Percentiles rank a stretch among this genome's conserved stretches.
Conservation (phyloP, 2,888 invertebrate genomes). For the Selenia dentaria region DNA sequence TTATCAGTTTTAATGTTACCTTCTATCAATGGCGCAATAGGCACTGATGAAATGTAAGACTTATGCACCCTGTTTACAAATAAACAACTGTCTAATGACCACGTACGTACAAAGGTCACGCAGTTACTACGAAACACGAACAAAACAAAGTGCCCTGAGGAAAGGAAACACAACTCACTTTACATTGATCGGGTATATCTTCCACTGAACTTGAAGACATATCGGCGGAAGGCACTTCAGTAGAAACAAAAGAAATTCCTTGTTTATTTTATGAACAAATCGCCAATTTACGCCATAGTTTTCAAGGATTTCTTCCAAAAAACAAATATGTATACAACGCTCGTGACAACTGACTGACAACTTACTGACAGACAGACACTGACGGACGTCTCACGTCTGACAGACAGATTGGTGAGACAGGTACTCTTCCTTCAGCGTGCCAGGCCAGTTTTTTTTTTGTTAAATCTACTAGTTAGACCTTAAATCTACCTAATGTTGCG, state of each 20-base stretch:
- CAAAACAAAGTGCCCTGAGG: constrained; percentile 33
- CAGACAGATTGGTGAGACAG: too few relatives aligned
- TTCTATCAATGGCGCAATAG: constrained; percentile 23
- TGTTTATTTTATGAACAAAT: constrained; percentile 18
- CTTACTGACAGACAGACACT: too few relatives aligned
- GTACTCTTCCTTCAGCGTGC: too few relatives aligned
- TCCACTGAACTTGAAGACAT: constrained; percentile 77
- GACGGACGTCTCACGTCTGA: too few relatives aligned
- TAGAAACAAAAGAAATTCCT: constrained; percentile 13
- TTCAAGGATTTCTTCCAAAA: constrained; percentile 39
- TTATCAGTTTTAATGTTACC: too few relatives aligned
- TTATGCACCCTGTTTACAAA: constrained; percentile 14
- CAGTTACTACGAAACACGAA: constrained; percentile 9
- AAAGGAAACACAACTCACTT: constrained; percentile 49
- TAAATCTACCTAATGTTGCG: too few relatives aligned
- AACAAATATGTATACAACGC: constrained; percentile 20
- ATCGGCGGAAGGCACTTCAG: constrained; percentile 12
- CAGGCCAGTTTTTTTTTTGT: too few relatives aligned
- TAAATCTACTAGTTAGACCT: too few relatives aligned
- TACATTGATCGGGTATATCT: constrained; percentile 73
- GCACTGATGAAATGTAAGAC: constrained; percentile 1
- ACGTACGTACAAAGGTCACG: constrained; percentile 48
- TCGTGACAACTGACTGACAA: too few relatives aligned
- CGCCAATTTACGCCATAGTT: constrained; percentile 48
- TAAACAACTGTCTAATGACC: constrained; percentile 10